Percentiles rank a stretch among this genome's conserved stretches.
Evolutionary conservation across 2,888 invertebrate species (phyloP).

Genomic region (Polydrusus cervinus): DNA sequence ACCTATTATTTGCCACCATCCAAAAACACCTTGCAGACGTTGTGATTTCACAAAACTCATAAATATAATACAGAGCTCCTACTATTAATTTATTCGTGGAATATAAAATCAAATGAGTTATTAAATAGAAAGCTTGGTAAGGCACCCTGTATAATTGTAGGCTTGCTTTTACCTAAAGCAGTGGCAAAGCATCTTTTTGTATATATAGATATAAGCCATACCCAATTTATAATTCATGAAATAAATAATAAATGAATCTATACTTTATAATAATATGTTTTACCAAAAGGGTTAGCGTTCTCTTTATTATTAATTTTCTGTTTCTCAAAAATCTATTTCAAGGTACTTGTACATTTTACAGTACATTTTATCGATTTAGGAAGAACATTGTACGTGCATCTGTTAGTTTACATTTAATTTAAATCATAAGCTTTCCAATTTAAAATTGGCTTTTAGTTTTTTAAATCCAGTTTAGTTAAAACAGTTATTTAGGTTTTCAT

Average conservation of each 20-base stretch:
- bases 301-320: background rate
- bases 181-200: background rate
- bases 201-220: background rate
- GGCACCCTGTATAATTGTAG: background rate
- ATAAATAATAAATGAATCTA: constrained; percentile 14
- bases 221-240: background rate
- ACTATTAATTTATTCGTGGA: no score
- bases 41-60: no score
- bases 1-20: no score
- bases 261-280: constrained; percentile 10
- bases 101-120: no score
- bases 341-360: background rate
- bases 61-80: no score
- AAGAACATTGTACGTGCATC: background rate
- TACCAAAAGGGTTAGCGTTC: constrained; percentile 7
- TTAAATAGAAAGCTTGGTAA: no score
- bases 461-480: no score
- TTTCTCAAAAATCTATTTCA: background rate
- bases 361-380: background rate
- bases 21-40: no score
- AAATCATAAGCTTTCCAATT: no score
- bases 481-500: no score
- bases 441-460: no score
- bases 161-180: background rate
- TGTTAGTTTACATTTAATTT: background rate